Base-by-base conservation (phyloP, 2,797 vertebrate genomes). In the Chrosomus eos region DNA sequence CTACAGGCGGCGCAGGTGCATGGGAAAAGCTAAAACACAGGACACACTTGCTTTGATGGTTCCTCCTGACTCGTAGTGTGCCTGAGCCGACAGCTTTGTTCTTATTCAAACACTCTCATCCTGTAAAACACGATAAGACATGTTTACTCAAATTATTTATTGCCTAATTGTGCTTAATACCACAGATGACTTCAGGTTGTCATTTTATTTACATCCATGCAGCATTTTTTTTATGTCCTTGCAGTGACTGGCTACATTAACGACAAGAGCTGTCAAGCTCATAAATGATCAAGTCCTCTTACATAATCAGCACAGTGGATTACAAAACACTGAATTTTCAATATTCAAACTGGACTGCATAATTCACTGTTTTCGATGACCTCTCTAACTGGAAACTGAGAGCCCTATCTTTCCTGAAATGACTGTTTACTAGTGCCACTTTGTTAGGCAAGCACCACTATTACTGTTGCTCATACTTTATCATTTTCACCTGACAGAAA, bases 1-100 rank as follows among this genome's bases (percentile, higher is more conserved):
- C 80, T 70, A 82, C 70, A 82, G 67, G 72, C 80, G 78, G 70
- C 55, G 33, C 38, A 55, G 79, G 45, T 80, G 31, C 31, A 33
- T 33, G 71, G 75, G 66, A 85, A 83, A 83, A 73, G 28, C 75
- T 72, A 55, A 68, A 70, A 77, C 36, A 79, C 67, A 75, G 68
- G 73, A 43, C 18, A 9, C 40, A 87, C 31, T 67, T 81, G 40
- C 71, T 64, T 36, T 40, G n/a, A 68, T n/a, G 75, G 26, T 51
- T 64, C 43, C 26, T 45, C 14, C 53, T 66, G 60, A 48, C n/a
- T 64, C 28, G 5, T 33, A 62, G 9, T 23, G 11, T 68, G 23
- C 60, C 51, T 70, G 76, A 36, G 45, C 60, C 6, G 33, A 38
- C 43, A 74, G 60, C 60, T 82, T 70, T 82, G 26, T 82, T 43